Evolutionary conservation across 2,113 vertebrate genomes (phyloP).

Genomic region (Ceyx cyanopectus): DNA sequence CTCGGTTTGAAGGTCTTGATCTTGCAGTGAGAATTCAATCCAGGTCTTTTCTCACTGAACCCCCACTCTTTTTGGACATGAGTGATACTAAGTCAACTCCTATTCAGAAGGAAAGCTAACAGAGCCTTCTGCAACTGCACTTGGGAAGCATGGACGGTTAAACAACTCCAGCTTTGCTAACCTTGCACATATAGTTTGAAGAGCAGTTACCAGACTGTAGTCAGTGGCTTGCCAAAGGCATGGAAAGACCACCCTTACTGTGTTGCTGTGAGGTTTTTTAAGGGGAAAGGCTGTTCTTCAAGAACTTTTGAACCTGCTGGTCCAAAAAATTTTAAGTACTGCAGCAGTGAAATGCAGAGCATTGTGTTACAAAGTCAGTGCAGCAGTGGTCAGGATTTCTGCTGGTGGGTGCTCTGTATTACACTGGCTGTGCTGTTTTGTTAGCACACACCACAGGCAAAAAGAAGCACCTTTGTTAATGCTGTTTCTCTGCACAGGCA

Average conservation of each 20-base stretch:
- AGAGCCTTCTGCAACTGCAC: background rate
- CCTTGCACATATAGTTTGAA: background rate
- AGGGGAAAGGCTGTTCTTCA: background rate
- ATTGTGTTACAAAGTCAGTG: background rate
- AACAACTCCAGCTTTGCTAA: background rate
- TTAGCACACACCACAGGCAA: background rate
- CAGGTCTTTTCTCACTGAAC: background rate
- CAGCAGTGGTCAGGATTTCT: background rate
- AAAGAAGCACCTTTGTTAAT: background rate
- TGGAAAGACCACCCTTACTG: background rate
- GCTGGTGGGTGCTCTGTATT: background rate
- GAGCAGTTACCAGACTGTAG: background rate
- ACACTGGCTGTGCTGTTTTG: background rate
- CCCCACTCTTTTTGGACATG: background rate
- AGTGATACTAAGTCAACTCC: background rate
- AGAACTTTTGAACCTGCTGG: background rate
- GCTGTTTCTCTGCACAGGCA: fast-evolving
- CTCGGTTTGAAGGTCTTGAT: background rate
- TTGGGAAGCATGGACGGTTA: background rate
- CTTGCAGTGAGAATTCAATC: background rate
- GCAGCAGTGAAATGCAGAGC: background rate
- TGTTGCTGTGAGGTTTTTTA: background rate
- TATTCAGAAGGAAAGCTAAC: background rate
- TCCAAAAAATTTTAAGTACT: background rate
- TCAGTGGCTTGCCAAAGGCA: background rate